Evolutionary conservation across 2,797 vertebrate species (phyloP).

Genomic region (Anolis apletophallus): DNA sequence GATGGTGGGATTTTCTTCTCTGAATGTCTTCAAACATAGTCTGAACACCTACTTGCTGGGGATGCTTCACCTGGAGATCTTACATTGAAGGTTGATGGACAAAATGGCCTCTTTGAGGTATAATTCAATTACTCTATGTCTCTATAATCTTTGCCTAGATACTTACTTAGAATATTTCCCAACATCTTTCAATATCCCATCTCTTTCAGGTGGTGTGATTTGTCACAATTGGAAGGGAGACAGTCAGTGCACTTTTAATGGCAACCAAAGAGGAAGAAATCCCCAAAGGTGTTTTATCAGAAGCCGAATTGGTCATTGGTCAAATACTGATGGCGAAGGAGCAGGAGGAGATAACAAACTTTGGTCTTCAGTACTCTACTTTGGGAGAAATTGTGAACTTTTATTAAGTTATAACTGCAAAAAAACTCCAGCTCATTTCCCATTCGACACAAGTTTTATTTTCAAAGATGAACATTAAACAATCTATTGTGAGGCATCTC

Average conservation of each 20-base stretch:
- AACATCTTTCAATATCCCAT: no score
- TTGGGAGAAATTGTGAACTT: neutral
- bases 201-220: neutral
- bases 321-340: neutral
- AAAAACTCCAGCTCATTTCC: neutral
- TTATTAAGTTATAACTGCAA: neutral
- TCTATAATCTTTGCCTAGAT: no score
- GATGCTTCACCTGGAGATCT: no score
- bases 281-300: neutral
- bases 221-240: no score
- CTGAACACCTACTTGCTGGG: no score
- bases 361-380: neutral
- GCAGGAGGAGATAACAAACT: neutral
- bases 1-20: no score
- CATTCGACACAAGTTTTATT: neutral
- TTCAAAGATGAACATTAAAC: neutral
- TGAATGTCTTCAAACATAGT: no score
- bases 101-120: no score
- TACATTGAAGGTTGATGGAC: no score
- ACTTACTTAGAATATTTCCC: no score
- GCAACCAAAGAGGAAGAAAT: neutral
- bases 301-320: conserved; percentile 4
- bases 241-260: neutral
- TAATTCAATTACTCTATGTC: no score
- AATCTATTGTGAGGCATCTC: neutral